Evolutionary conservation across 2,113 vertebrate genomes (phyloP), one percentile per base, ranked within the genome.

Genomic region (Axis porcinus): DNA sequence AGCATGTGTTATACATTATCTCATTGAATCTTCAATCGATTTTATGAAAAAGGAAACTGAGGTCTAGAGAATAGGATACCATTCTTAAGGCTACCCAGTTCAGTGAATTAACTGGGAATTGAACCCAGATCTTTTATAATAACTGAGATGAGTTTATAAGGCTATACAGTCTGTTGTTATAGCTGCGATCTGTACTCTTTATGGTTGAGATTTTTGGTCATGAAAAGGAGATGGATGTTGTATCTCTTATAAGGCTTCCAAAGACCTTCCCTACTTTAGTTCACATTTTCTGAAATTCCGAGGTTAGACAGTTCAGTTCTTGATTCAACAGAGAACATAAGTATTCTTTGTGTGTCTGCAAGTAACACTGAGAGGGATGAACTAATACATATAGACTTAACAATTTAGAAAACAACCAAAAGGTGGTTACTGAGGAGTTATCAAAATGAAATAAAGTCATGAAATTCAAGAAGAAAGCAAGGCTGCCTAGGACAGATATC

Each of bases 341-440:
- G 5, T 33, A 4, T 87, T 89, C 1, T 33, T 57, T 13, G 47
- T 40, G 74, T 55, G 45, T 85, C 4, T 84, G 13, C 33, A 57
- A 86, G 60, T 36, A 79, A 52, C 1, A 33, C 14, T 62, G 14
- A 95, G 7, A 70, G 2, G 12, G 6, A 47, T n/a, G 33, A 60
- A 28, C 3, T 33, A 86, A 54, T 62, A 43, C 0, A 74, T 67
- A 23, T 23, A 60, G 6, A 62, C 33, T 74, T 60, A n/a, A 6
- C 5, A 58, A 8, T 88, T 74, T 91, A 94, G 2, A n/a, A 2
- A 86, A 4, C 8, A 79, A 9, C 27, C 30, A 87, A 64, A 19
- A 6, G 0, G 0, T 78, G 2, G 1, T 11, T 58, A 85, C 12
- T 55, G 0, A 58, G 25, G 7, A 85, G 6, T n/a, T 50, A 1